Conservation (phyloP, 1,140 invertebrate species). For the Stegodyphus dumicola region DNA sequence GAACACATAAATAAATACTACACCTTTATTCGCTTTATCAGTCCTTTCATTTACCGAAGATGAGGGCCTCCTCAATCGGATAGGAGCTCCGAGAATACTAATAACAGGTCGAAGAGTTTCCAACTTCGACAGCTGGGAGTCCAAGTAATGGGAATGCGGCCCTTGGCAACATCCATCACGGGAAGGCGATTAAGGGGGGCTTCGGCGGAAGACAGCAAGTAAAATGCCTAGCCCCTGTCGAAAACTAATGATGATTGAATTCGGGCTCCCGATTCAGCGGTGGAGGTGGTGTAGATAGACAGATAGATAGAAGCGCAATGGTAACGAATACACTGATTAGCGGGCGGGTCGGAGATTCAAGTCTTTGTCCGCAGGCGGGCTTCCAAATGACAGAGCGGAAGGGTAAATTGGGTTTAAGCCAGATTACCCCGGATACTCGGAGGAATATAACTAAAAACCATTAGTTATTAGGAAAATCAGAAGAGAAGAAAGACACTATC, state of each 20-base stretch:
- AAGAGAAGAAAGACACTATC: too few relatives aligned
- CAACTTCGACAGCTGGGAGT: too few relatives aligned
- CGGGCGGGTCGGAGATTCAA: not conserved
- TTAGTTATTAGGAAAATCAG: too few relatives aligned
- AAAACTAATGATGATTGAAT: conserved; percentile 29
- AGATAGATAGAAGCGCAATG: not conserved
- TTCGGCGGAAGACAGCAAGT: conserved; percentile 2
- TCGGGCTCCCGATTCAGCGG: not conserved
- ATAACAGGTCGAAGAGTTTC: too few relatives aligned
- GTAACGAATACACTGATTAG: conserved; percentile 21
- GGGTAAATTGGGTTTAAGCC: not conserved
- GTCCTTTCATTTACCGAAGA: not conserved
- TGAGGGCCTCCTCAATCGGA: too few relatives aligned
- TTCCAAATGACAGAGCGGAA: conserved; percentile 14
- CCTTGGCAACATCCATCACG: not conserved
- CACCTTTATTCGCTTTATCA: not conserved
- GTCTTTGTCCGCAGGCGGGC: not conserved
- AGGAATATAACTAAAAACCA: not conserved
- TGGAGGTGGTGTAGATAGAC: not conserved
- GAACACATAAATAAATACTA: too few relatives aligned
- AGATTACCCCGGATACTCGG: not conserved
- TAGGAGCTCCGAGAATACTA: too few relatives aligned
- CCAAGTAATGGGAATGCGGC: too few relatives aligned
- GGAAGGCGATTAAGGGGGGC: conserved; percentile 6
- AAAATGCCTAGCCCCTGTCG: conserved; percentile 17